A percentile compares a stretch with the other conserved stretches of the same genome.
Conservation (phyloP, 2,888 invertebrate genomes). For the Euphydryas editha region DNA sequence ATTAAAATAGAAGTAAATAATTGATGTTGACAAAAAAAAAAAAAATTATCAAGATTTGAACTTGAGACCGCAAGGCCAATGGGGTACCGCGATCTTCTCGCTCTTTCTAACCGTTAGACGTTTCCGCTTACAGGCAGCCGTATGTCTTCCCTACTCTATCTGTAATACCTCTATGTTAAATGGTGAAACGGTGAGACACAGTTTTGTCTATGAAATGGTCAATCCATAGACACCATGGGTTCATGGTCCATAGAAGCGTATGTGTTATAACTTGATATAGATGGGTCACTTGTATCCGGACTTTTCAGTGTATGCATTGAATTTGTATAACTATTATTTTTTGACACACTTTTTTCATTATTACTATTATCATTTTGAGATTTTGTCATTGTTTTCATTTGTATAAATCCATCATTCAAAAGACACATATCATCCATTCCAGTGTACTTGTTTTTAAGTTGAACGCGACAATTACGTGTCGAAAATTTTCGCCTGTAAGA, state of each 20-base stretch:
- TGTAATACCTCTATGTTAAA: too few species aligned
- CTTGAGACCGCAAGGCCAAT: too few species aligned
- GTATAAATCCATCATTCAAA: not conserved
- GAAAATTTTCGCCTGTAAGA: not conserved
- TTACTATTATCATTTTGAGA: not conserved
- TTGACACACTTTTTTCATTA: not conserved
- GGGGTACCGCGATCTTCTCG: too few species aligned
- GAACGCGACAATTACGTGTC: not conserved
- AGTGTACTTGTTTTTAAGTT: not conserved
- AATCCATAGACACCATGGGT: conserved; percentile 49
- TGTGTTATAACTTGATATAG: conserved; percentile 54
- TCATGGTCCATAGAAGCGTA: conserved; percentile 54
- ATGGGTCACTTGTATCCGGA: conserved; percentile 43
- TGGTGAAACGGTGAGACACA: too few species aligned
- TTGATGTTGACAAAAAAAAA: too few species aligned
- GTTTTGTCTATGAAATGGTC: not conserved
- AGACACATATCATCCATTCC: not conserved
- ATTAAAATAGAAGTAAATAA: too few species aligned
- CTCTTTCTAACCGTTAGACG: too few species aligned
- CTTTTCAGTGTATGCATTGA: conserved; percentile 27
- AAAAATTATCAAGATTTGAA: too few species aligned
- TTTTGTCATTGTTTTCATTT: not conserved
- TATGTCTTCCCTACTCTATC: too few species aligned
- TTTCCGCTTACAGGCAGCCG: too few species aligned
- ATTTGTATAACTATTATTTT: conserved; percentile 8